Percentiles rank a stretch among this genome's conserved stretches.
Evolutionary conservation across 2,888 invertebrate species (phyloP).

Genomic region (Cremastinae sp.): DNA sequence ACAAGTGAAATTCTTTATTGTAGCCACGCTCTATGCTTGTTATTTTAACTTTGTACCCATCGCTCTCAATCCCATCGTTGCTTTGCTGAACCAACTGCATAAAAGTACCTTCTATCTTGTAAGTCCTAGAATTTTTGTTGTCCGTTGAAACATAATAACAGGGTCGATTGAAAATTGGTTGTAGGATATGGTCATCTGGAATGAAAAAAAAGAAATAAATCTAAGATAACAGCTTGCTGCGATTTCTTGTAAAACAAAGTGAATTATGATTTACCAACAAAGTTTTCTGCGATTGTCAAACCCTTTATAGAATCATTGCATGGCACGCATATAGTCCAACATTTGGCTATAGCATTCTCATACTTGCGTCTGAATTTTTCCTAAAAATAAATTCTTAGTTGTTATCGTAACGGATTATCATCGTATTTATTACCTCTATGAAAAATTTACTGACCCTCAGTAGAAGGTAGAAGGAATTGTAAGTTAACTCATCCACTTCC

Average conservation of each 20-base stretch:
- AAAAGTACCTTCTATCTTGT: constrained; percentile 60
- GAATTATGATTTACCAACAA: constrained; percentile 65
- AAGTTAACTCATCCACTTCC: constrained; percentile 63
- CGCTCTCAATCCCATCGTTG: constrained; percentile 44
- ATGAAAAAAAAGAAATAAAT: constrained; percentile 40
- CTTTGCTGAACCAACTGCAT: constrained; percentile 54
- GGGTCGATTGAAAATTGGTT: constrained; percentile 56
- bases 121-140: constrained; percentile 50
- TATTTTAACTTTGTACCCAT: constrained; percentile 60
- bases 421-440: neutral
- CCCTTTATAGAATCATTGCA: constrained; percentile 65
- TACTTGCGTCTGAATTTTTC: constrained; percentile 68
- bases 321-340: constrained; percentile 72
- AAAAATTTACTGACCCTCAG: constrained; percentile 61
- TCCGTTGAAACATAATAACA: constrained; percentile 62
- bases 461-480: constrained; percentile 64
- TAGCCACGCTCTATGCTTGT: constrained; percentile 68
- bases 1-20: constrained; percentile 69
- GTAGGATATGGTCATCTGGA: constrained; percentile 70
- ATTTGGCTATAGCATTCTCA: constrained; percentile 67
- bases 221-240: neutral
- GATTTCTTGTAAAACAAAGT: neutral
- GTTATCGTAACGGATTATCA: constrained; percentile 13
- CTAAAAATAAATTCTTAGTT: constrained; percentile 53
- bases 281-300: constrained; percentile 65